Evolutionary conservation across 2,888 invertebrate species (phyloP).

Genomic region (Drosophila falleni): DNA sequence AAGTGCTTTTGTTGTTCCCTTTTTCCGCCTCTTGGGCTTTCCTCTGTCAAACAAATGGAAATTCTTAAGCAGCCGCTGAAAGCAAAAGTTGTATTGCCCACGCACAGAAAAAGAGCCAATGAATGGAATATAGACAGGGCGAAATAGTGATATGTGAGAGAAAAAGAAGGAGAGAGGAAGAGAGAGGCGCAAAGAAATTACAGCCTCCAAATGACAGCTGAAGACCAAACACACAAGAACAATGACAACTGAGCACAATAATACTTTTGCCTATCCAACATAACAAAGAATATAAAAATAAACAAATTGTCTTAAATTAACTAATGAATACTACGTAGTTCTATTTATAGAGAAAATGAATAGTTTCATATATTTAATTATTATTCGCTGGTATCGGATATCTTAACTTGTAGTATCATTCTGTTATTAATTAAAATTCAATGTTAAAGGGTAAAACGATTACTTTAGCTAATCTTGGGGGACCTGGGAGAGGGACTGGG

Average conservation of each 20-base stretch:
- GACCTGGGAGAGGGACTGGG: too few relatives aligned
- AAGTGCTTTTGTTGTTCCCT: conserved; percentile 64
- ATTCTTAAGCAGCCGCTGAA: conserved; percentile 74
- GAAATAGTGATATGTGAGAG: conserved; percentile 10
- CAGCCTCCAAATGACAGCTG: conserved; percentile 76
- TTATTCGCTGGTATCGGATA: background rate
- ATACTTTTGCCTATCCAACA: conserved; percentile 43
- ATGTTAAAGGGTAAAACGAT: too few relatives aligned
- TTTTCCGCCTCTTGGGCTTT: conserved; percentile 1
- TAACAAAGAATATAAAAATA: conserved; percentile 29
- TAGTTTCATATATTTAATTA: background rate
- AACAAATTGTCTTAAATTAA: conserved; percentile 10
- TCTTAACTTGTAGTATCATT: too few relatives aligned
- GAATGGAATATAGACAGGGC: conserved; percentile 18
- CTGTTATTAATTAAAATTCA: too few relatives aligned
- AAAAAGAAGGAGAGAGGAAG: conserved; percentile 11
- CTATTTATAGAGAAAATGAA: background rate
- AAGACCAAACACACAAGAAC: conserved; percentile 48
- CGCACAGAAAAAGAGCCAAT: conserved; percentile 55
- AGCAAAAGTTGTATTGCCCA: conserved; percentile 67
- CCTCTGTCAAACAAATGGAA: conserved; percentile 61
- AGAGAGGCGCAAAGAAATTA: conserved; percentile 61
- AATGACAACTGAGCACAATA: conserved; percentile 63
- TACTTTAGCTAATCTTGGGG: too few relatives aligned
- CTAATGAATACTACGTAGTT: conserved; percentile 10